phyloP scores from a whole-genome alignment of 2,888 invertebrate species.

The Meandrusa payeni region DNA sequence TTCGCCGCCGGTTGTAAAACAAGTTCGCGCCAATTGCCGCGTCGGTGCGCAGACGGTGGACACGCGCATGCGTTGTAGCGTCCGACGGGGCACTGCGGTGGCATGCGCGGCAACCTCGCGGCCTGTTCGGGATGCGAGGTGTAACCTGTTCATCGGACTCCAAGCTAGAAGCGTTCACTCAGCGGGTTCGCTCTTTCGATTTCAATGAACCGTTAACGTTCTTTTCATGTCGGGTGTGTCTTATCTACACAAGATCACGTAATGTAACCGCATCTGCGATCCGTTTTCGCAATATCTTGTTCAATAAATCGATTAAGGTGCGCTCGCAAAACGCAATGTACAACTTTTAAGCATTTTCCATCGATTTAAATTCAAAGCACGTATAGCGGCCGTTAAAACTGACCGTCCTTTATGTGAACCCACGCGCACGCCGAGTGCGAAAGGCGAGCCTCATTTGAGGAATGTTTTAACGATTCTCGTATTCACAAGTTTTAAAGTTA shows the following conservation, averaged over 20 bases:
- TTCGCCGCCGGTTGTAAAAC: slow-evolving; percentile 34
- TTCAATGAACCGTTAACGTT: slow-evolving; percentile 78
- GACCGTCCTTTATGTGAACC: slow-evolving; percentile 55
- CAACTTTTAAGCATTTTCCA: slow-evolving; percentile 37
- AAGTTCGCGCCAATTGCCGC: slow-evolving; percentile 40
- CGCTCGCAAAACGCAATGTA: background rate
- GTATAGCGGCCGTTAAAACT: slow-evolving; percentile 49
- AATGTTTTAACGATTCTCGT: slow-evolving; percentile 24
- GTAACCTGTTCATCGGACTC: slow-evolving; percentile 66
- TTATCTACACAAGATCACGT: slow-evolving; percentile 62
- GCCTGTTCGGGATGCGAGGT: slow-evolving; percentile 61
- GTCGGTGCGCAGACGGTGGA: slow-evolving; percentile 44
- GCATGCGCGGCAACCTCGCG: slow-evolving; percentile 64
- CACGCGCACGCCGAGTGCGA: slow-evolving; percentile 48
- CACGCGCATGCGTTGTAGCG: slow-evolving; percentile 61
- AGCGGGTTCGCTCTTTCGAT: slow-evolving; percentile 62
- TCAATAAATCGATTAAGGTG: slow-evolving; percentile 19
- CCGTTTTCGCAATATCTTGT: slow-evolving; percentile 7
- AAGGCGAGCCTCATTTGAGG: slow-evolving; percentile 25
- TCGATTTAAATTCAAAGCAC: slow-evolving; percentile 46
- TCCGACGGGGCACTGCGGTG: slow-evolving; percentile 69
- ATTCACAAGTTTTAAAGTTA: slow-evolving; percentile 12
- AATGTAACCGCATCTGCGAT: slow-evolving; percentile 45
- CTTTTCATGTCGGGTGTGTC: slow-evolving; percentile 57
- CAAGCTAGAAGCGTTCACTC: slow-evolving; percentile 53